Evolutionary conservation across 2,113 vertebrate genomes (phyloP).

Genomic region (Leucopternis melanops): DNA sequence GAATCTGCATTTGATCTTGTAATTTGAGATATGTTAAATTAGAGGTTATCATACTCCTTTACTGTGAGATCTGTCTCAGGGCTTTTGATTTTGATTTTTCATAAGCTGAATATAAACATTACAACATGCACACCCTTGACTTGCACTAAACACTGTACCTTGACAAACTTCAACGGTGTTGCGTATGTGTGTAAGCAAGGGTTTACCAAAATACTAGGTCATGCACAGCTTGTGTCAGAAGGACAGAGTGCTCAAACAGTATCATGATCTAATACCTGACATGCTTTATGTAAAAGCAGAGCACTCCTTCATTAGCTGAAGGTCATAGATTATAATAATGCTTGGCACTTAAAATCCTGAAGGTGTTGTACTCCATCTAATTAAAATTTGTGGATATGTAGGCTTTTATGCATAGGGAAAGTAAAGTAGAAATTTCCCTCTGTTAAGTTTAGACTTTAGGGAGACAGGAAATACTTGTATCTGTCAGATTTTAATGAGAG

Average conservation of each 20-base stretch:
- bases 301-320: constrained; percentile 34
- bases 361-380: constrained; percentile 16
- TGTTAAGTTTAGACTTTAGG: too few species aligned
- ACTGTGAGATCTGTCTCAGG: neutral
- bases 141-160: neutral
- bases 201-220: neutral
- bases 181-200: neutral
- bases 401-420: neutral
- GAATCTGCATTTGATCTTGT: neutral
- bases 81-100: neutral
- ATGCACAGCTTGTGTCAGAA: neutral
- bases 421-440: constrained; percentile 17
- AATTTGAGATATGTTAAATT: constrained; percentile 23
- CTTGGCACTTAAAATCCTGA: constrained; percentile 18
- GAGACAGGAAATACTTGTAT: too few species aligned
- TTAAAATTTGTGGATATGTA: neutral
- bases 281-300: neutral
- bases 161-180: rapidly evolving
- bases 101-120: neutral
- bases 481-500: too few species aligned
- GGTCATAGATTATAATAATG: constrained; percentile 21
- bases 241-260: neutral
- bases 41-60: neutral
- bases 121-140: neutral
- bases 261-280: neutral